These are phyloP conservation scores for Smittia aterrima DNA, from an alignment of 2,888 invertebrate species.

Conservation along the genomic window DNA sequence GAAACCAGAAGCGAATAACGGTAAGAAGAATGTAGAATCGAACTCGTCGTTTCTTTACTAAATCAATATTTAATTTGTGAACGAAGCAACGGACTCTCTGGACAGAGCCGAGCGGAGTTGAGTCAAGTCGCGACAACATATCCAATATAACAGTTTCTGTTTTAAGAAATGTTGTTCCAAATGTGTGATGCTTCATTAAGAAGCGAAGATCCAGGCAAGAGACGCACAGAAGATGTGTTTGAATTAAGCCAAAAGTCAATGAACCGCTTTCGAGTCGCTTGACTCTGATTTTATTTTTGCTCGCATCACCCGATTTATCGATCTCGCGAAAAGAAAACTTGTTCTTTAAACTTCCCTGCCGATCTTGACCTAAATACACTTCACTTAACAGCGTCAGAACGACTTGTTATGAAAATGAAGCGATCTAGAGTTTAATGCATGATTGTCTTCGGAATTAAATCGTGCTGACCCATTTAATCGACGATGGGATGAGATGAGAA, in stretches of 20 bases:
- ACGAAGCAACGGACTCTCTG: background rate
- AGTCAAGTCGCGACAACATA: slow-evolving; percentile 1
- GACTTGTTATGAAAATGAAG: background rate
- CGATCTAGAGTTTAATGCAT: background rate
- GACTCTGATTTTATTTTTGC: background rate
- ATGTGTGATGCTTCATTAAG: background rate
- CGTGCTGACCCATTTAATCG: background rate
- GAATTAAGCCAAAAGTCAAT: slow-evolving; percentile 17
- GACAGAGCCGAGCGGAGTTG: background rate
- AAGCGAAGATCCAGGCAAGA: background rate
- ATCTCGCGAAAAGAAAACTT: too few relatives aligned
- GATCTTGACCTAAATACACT: background rate
- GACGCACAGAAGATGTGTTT: background rate
- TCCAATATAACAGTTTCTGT: slow-evolving; percentile 24
- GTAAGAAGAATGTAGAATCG: slow-evolving; percentile 25
- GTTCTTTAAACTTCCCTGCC: background rate
- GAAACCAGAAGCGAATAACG: slow-evolving; percentile 39
- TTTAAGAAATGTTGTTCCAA: background rate
- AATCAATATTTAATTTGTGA: slow-evolving; percentile 35
- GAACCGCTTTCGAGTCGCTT: background rate
- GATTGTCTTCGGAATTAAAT: background rate
- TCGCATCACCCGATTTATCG: background rate
- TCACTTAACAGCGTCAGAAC: background rate
- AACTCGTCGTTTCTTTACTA: slow-evolving; percentile 6
- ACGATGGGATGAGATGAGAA: background rate